These are phyloP conservation scores for Cynopterus sphinx DNA, from an alignment of 2,797 vertebrate species.

Conservation along the genomic window DNA sequence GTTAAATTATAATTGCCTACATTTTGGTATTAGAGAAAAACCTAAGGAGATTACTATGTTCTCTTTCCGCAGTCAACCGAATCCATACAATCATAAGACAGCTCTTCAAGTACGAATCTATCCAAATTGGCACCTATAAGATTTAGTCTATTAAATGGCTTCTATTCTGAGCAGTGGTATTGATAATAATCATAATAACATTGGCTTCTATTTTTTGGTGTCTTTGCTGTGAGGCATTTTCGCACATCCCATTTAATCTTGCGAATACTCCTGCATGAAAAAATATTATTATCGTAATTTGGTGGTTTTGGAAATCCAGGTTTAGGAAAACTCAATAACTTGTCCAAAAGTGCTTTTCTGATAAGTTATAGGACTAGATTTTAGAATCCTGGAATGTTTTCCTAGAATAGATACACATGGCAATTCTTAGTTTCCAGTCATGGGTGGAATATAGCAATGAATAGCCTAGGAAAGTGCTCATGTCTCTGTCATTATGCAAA, in stretches of 20 bases:
- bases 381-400: not conserved
- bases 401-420: not conserved
- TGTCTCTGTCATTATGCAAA: not conserved
- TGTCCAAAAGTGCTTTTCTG: not conserved
- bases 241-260: not conserved
- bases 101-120: not conserved
- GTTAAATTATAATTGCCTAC: not conserved
- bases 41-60: not conserved
- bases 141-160: not conserved
- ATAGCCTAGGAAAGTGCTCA: not conserved
- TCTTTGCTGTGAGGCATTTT: not conserved
- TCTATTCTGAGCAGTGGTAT: not conserved
- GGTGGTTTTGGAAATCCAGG: not conserved
- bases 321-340: slow-evolving; percentile 20
- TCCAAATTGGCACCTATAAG: not conserved
- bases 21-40: not conserved
- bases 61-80: not conserved
- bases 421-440: not conserved
- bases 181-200: not conserved
- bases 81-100: not conserved
- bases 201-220: slow-evolving; percentile 1
- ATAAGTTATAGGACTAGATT: not conserved
- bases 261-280: not conserved
- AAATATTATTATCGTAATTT: not conserved
- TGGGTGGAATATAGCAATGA: not conserved